Evolutionary conservation across 2,797 vertebrate species (phyloP), one percentile per base, ranked within the genome.

Genomic region (Sebastes kiyomatsui): DNA sequence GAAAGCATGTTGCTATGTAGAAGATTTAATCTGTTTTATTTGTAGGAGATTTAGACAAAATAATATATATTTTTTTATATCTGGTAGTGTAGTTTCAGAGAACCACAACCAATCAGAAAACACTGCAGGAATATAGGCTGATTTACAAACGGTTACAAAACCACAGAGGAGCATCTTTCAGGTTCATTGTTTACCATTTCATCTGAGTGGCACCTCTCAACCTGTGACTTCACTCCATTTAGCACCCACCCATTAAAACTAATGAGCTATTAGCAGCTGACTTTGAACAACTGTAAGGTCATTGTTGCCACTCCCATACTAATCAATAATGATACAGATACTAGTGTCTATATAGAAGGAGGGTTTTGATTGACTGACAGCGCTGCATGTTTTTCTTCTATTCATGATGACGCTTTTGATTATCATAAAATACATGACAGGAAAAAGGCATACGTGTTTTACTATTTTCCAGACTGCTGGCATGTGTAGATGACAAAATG

Each of bases 151-250:
- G 16, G 27, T 68, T 60, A 49, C 1, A 61, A 69, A 81, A 60
- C 13, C 2, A 42, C 8, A 56, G 9, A 80, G 35, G 38, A 77
- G 5, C 22, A 49, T 68, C 25, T 83, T 80, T 81, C 56, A 77
- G 70, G 67, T 84, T 84, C 61, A 85, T 83, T 88, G 67, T 83
- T 88, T 77, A 80, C 61, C 42, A 62, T 88, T 75, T 74, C 58
- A 23, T 84, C 67, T 76, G 75, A 84, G 62, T 80, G 72, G 18
- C 75, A 87, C 42, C 38, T 76, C 73, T 90, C 67, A 83, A 82
- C 64, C 66, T 80, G 76, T 56, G 56, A 79, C 75, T 90, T 85
- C 88, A 86, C 66, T 67, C 77, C 83, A 89, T 91, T 92, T 90
- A 89, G 83, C 82, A 79, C 25, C 38, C 76, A 83, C 22, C 75